Conservation (phyloP, 2,797 vertebrate genomes). For the Acanthurus lineatus region DNA sequence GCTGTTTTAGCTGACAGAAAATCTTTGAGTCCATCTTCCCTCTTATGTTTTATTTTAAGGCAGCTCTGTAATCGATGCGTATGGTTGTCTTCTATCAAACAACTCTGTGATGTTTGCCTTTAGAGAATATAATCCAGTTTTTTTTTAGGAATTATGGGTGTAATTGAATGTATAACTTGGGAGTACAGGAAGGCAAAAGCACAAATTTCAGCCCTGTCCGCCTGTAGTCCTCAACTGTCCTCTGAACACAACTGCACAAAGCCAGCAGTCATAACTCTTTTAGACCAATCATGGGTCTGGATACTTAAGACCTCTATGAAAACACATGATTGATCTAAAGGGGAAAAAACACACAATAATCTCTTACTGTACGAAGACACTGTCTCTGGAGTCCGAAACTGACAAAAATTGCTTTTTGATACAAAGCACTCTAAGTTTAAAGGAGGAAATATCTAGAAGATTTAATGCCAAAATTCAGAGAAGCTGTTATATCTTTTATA, state of each 20-base stretch:
- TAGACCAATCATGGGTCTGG: constrained; percentile 26
- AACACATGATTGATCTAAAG: constrained; percentile 44
- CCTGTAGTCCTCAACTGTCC: background rate
- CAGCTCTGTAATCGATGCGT: constrained; percentile 4
- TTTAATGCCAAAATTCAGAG: no score
- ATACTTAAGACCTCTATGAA: background rate
- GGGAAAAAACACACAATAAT: background rate
- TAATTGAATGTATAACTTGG: background rate
- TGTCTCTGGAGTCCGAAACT: background rate
- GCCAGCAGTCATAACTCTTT: background rate
- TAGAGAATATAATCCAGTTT: background rate
- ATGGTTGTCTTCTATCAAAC: background rate
- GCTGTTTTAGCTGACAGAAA: constrained; percentile 37
- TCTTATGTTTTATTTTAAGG: constrained; percentile 10
- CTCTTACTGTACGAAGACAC: background rate
- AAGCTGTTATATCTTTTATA: no score
- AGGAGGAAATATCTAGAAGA: no score
- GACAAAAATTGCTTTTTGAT: background rate
- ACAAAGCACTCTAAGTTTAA: background rate
- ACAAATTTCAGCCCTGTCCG: background rate
- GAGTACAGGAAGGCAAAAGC: background rate
- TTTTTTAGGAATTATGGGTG: background rate
- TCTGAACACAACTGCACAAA: background rate
- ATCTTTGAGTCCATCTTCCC: constrained; percentile 7
- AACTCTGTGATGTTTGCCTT: constrained; percentile 4